Base-by-base conservation (phyloP, 1,140 invertebrate genomes). In the Meloidogyne hapla region DNA sequence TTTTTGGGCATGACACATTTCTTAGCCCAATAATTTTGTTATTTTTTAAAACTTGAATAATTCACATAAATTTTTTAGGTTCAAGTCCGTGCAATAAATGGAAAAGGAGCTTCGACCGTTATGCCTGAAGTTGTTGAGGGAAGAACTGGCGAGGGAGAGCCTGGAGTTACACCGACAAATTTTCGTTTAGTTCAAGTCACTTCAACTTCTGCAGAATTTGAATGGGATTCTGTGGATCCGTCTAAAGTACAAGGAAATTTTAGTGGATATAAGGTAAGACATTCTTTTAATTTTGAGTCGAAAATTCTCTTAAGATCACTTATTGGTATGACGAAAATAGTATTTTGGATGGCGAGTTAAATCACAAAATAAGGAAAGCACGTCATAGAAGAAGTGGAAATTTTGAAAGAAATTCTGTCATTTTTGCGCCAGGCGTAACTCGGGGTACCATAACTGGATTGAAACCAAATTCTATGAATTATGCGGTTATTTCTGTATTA, bases 401-500 rank as follows among this genome's bases (percentile, higher is more conserved):
- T 21, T 45, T 79, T 56, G 69, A 73, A 26, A 69, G 75, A 18
- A 72, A 80, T 33, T 23, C 64, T 28, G 42, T 81, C 0, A 61
- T 74, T 12, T 74, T 81, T 21, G 42, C 80, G 5, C 67, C 69
- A 1, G 91, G 92, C 82, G 91, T 90, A 0, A 92, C 91, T 0
- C 89, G 90, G 63, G 91, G 92, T 38, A 83, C 93, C n/a, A 91
- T 96, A 0, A 91, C 91, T 65, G 94, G 93, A 81, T 93, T 97
- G 82, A 92, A 93, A 73, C 94, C 96, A 0, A 92, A 92, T 87
- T 92, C 93, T 26, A 93, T 92, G 87, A 96, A 98, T 87, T 93
- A 91, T 85, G 94, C 94, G 0, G 91, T 92, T 77, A 93, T 98
- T 21, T 67, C 62, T 62, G 62, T 92, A 1, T 94, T 93, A 84